phyloP scores from a whole-genome alignment of 1,140 invertebrate genomes.

The Nomia melanderi region DNA sequence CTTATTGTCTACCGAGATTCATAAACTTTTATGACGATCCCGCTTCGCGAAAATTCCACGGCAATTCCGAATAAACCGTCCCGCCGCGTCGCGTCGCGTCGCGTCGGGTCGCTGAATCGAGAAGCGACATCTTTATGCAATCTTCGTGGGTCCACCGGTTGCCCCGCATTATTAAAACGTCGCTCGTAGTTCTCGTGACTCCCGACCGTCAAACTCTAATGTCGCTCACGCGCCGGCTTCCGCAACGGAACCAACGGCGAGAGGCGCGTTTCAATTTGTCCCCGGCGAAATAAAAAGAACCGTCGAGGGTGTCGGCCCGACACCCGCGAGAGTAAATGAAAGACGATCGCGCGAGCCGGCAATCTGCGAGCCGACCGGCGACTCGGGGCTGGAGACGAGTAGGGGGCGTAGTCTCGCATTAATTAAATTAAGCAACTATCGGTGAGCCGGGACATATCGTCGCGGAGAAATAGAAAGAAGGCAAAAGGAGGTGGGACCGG shows the following conservation, averaged over 20 bases:
- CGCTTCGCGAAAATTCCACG: not conserved
- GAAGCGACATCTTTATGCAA: too few species aligned
- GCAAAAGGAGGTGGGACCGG: slow-evolving; percentile 12
- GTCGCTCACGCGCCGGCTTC: not conserved
- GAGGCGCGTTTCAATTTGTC: too few species aligned
- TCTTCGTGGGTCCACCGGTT: not conserved
- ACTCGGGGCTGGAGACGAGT: not conserved
- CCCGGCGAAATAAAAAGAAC: too few species aligned
- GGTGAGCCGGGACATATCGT: not conserved
- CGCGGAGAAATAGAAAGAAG: slow-evolving; percentile 34
- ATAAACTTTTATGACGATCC: not conserved
- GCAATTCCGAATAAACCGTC: too few species aligned
- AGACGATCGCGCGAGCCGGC: too few species aligned
- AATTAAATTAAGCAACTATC: slow-evolving; percentile 53
- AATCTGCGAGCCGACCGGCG: too few species aligned
- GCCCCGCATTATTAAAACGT: not conserved
- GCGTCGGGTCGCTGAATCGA: too few species aligned
- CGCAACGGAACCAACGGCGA: too few species aligned
- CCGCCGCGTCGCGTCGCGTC: too few species aligned
- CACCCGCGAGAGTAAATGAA: too few species aligned
- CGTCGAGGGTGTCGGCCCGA: too few species aligned
- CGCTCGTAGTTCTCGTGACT: too few species aligned
- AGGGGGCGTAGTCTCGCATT: slow-evolving; percentile 6
- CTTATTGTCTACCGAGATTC: slow-evolving; percentile 1
- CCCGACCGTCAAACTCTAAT: not conserved